phyloP scores from a whole-genome alignment of 2,888 invertebrate genomes.

The Xestia rhomboidea region DNA sequence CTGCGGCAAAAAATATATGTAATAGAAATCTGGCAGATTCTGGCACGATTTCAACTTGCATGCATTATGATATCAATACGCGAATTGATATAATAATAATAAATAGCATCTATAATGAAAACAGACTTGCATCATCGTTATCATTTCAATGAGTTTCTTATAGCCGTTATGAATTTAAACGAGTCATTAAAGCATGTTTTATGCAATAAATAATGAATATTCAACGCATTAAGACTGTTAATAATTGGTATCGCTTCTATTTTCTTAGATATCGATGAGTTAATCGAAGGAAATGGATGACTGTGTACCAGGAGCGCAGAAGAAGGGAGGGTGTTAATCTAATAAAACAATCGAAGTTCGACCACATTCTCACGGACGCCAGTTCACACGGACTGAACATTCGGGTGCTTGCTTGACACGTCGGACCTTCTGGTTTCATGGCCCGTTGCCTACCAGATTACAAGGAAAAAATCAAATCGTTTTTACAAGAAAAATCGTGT shows the following conservation, averaged over 20 bases:
- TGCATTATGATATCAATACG: conserved; percentile 60
- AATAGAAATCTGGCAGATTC: conserved; percentile 63
- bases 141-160: conserved; percentile 47
- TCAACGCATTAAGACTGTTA: conserved; percentile 6
- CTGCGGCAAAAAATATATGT: conserved; percentile 43
- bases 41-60: conserved; percentile 65
- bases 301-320: conserved; percentile 19
- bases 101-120: conserved; percentile 64
- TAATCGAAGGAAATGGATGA: conserved; percentile 27
- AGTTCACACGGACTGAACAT: conserved; percentile 81
- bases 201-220: conserved; percentile 38
- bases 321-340: conserved; percentile 41
- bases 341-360: conserved; percentile 69
- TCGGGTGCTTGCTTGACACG: conserved; percentile 80
- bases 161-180: conserved; percentile 35
- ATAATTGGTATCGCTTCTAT: not conserved
- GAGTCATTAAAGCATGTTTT: conserved; percentile 35
- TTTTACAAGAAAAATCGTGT: conserved; percentile 67
- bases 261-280: conserved; percentile 3
- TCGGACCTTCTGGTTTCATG: conserved; percentile 85
- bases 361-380: conserved; percentile 86
- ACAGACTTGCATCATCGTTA: conserved; percentile 51
- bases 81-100: conserved; percentile 62
- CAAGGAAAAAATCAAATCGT: conserved; percentile 67
- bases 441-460: conserved; percentile 80